Conservation (phyloP, 2,888 invertebrate genomes). For the Ditula angustiorana region DNA sequence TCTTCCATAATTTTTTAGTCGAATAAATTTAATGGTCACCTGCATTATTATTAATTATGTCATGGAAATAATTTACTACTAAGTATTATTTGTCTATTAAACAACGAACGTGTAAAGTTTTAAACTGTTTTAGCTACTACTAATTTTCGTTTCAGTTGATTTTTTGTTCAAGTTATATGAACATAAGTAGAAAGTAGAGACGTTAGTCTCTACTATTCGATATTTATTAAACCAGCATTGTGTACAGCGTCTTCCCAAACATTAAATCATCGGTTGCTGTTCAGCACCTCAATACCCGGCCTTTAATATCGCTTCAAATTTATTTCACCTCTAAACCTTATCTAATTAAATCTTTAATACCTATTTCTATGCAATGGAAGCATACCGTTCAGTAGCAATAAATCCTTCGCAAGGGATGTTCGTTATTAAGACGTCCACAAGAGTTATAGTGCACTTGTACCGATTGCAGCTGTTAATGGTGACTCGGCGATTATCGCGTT, state of each 20-base stretch:
- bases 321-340: constrained; percentile 10
- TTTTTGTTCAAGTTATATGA: no score
- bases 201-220: no score
- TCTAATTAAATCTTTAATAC: constrained; percentile 38
- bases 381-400: constrained; percentile 47
- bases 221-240: no score
- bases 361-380: constrained; percentile 28
- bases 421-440: constrained; percentile 63
- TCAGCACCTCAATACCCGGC: neutral
- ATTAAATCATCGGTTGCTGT: neutral
- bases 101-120: no score
- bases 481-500: constrained; percentile 45
- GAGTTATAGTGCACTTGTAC: constrained; percentile 58
- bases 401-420: constrained; percentile 57
- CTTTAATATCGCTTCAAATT: neutral
- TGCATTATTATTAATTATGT: no score
- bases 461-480: constrained; percentile 49
- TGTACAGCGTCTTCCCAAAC: neutral
- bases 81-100: no score
- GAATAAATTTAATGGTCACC: no score
- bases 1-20: no score
- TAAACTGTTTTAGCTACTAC: no score
- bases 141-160: no score
- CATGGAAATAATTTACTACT: no score
- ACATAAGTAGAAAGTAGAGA: no score